These are phyloP conservation scores for Styela plicata DNA, from an alignment of 23 tunicate species.

Conservation along the genomic window DNA sequence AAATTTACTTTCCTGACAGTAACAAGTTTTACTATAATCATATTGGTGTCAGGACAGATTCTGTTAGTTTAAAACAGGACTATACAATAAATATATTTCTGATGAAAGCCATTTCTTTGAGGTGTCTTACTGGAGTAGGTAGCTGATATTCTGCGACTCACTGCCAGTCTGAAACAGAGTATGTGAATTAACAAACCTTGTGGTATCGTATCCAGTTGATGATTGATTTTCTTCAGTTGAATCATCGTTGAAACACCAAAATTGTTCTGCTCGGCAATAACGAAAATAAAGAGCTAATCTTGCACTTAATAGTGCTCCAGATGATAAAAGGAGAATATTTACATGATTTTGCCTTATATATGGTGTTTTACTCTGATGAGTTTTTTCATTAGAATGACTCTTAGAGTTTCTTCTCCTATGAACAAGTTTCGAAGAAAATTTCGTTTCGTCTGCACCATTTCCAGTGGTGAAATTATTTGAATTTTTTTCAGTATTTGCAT, in stretches of 20 bases:
- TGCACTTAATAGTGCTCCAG: constrained; percentile 7
- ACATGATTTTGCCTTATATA: neutral
- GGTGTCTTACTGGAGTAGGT: too few species aligned
- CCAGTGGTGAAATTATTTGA: neutral
- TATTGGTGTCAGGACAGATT: too few species aligned
- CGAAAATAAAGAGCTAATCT: constrained; percentile 54
- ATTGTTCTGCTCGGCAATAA: constrained; percentile 87
- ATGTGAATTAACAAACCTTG: neutral
- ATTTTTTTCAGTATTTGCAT: neutral
- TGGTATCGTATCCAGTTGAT: neutral
- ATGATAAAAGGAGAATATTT: neutral
- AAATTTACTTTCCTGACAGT: too few species aligned
- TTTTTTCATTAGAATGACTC: neutral
- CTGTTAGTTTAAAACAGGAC: too few species aligned
- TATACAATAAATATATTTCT: too few species aligned
- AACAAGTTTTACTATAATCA: too few species aligned
- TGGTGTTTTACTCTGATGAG: neutral
- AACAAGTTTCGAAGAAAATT: neutral
- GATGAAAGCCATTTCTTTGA: too few species aligned
- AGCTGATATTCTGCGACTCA: too few species aligned
- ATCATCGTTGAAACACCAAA: constrained; percentile 75
- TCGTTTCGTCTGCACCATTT: neutral
- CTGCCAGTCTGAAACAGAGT: neutral
- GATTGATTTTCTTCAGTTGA: neutral
- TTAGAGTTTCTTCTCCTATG: neutral